phyloP scores from a whole-genome alignment of 2,113 vertebrate genomes.

The Genyomyrus donnyi region DNA sequence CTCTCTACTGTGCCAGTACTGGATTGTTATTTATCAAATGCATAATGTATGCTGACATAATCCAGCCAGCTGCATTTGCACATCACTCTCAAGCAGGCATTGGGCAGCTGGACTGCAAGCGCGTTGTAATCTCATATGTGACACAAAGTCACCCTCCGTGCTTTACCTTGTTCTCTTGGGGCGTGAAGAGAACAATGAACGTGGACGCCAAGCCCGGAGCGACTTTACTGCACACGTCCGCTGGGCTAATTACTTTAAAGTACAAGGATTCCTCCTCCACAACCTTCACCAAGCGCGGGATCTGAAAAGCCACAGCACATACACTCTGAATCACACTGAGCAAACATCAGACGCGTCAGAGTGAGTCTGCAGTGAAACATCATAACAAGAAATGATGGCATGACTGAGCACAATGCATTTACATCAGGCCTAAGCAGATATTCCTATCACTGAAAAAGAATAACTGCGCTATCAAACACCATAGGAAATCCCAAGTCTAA shows the following conservation, averaged over 20 bases:
- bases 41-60: neutral
- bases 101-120: neutral
- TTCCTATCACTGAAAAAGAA: neutral
- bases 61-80: neutral
- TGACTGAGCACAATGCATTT: neutral
- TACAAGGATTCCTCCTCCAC: conserved; percentile 63
- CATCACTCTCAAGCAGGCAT: neutral
- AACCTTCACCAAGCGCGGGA: conserved; percentile 62
- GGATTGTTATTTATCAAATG: neutral
- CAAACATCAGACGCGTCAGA: neutral
- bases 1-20: neutral
- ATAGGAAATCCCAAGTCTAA: neutral
- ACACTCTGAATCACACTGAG: conserved; percentile 4
- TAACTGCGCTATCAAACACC: neutral
- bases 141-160: neutral
- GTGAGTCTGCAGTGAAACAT: neutral
- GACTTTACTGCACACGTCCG: conserved; percentile 49
- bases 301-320: conserved; percentile 44
- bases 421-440: neutral
- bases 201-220: conserved; percentile 58
- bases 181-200: conserved; percentile 70
- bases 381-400: neutral
- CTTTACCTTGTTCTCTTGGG: conserved; percentile 72
- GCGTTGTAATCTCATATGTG: neutral
- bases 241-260: conserved; percentile 62